These are phyloP conservation scores for Drosophila picticornis DNA, from an alignment of 2,888 invertebrate genomes.

Conservation along the genomic window DNA sequence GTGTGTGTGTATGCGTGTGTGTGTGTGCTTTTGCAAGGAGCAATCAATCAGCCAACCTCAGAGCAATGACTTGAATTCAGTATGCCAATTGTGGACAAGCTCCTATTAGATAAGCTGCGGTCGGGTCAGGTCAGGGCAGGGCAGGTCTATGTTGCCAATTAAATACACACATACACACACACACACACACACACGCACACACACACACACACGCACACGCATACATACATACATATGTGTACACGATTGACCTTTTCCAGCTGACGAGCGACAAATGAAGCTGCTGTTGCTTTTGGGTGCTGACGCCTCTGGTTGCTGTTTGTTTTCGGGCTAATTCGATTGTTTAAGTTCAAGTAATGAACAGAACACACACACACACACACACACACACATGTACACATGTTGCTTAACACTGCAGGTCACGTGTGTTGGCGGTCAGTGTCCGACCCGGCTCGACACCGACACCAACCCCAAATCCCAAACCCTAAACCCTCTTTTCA, in stretches of 20 bases:
- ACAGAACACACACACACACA: constrained; percentile 16
- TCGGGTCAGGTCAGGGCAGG: constrained; percentile 6
- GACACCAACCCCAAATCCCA: neutral
- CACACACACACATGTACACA: constrained; percentile 1
- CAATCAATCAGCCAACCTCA: neutral
- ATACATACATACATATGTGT: neutral
- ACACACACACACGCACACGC: neutral
- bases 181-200: neutral
- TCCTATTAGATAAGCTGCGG: neutral
- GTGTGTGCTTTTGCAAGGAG: neutral
- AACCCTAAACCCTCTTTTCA: neutral
- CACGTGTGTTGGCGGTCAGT: constrained; percentile 40
- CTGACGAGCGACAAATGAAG: constrained; percentile 4
- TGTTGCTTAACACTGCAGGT: constrained; percentile 41
- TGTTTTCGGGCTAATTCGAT: constrained; percentile 65
- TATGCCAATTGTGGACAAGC: constrained; percentile 4
- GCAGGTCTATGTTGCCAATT: constrained; percentile 1
- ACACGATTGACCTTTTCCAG: constrained; percentile 15
- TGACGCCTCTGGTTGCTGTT: constrained; percentile 38
- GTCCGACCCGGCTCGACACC: neutral
- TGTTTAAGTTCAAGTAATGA: constrained; percentile 69
- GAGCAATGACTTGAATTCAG: constrained; percentile 12
- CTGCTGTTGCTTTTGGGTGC: constrained; percentile 21
- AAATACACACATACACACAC: constrained; percentile 14
- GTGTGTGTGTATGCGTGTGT: neutral